Evolutionary conservation across 1,140 invertebrate species (phyloP), one percentile per base, ranked within the genome.

Genomic region (Tetramorium parvispinum): DNA sequence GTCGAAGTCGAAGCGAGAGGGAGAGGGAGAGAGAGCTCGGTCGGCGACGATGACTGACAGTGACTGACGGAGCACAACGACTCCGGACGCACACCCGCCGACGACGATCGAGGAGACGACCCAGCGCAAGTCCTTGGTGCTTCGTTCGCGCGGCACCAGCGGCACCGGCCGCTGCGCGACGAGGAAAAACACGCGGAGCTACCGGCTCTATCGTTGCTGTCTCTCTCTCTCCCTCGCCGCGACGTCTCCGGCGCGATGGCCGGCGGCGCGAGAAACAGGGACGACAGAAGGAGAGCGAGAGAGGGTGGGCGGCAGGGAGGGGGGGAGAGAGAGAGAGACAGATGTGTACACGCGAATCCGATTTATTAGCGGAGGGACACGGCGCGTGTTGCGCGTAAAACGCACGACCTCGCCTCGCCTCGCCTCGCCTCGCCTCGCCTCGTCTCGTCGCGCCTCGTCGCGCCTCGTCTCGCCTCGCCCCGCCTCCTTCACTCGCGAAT

Each of bases 271-370:
- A 65, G 61, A 63, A 78, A 57, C 53, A 59, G 59, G 18, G 40
- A 75, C 63, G 63, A 86, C n/a, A 57, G 2, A 68, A 71, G 57
- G 81, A 57, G 87, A 86, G 76, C 40, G 71, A 82, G 55, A 75
- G 73, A 59, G 81, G 57, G 87, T 78, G 65, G 32, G 32, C 32
- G 32, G 3, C 32, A 32, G 32, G 32, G 32, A 0, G 32, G 32
- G 32, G 32, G 53, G 57, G 68, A 77, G 63, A 27, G 37, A 57
- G 11, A n/a, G 32, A 70, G 18, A 40, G 3, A 65, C 76, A 55
- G 78, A 71, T 46, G 46, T 71, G 51, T 27, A 70, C 66, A 65
- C 88, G 81, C 88, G 86, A 90, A 85, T 79, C 73, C 81, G 86
- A 89, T 85, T 85, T 75, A 63, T 53, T 75, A 77, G 76, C 49